Conservation (phyloP, 2,113 vertebrate genomes). For the Alectura lathami region DNA sequence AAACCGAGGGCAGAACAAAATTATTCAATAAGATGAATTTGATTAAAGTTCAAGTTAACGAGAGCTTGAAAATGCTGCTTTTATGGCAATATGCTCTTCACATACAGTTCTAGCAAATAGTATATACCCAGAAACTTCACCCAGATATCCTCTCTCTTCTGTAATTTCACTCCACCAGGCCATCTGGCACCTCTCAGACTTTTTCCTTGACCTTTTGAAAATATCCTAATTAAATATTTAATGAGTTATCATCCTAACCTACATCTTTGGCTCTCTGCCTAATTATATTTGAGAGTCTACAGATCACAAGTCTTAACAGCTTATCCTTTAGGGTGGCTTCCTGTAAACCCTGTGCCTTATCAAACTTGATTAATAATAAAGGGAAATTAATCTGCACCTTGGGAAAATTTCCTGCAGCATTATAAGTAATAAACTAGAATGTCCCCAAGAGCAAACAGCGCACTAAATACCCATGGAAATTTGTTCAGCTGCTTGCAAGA, state of each 20-base stretch:
- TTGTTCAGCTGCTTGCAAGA: background rate
- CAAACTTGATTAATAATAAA: conserved; percentile 28
- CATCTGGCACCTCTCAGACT: conserved; percentile 42
- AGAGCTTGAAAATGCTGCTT: background rate
- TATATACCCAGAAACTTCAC: conserved; percentile 25
- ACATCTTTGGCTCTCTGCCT: conserved; percentile 13
- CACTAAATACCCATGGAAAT: background rate
- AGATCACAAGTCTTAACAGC: background rate
- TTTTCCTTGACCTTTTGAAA: conserved; percentile 27
- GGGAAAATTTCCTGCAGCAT: conserved; percentile 10
- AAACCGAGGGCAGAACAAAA: background rate
- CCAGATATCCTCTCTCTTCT: background rate
- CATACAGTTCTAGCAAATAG: conserved; percentile 21
- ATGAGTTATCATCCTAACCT: background rate
- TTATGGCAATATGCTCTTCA: background rate
- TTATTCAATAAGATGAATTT: background rate
- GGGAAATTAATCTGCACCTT: background rate
- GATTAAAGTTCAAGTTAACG: conserved; percentile 16
- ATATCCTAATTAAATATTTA: conserved; percentile 58
- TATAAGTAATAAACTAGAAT: background rate
- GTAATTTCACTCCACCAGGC: conserved; percentile 18
- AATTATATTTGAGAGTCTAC: conserved; percentile 31
- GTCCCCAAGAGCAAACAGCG: background rate
- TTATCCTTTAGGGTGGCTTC: conserved; percentile 19
- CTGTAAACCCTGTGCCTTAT: conserved; percentile 19